phyloP scores from a whole-genome alignment of 1,140 invertebrate species.

The Lucilia cuprina region DNA sequence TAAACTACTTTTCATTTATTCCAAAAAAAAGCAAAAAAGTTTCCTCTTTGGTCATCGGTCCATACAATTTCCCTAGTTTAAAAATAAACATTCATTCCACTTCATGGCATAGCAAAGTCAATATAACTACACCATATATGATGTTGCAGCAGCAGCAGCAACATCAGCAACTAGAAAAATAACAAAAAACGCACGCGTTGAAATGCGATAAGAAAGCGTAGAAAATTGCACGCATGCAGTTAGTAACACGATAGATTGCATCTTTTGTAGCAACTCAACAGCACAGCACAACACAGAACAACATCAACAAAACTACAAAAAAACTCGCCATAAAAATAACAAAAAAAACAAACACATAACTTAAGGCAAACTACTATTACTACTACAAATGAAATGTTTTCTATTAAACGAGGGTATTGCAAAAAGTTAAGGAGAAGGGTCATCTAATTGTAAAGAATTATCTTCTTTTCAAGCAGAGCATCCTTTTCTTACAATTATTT shows the following conservation, averaged over 20 bases:
- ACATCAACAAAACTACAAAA: too few species aligned
- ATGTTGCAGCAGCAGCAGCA: neutral
- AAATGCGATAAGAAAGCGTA: constrained; percentile 7
- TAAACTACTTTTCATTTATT: neutral
- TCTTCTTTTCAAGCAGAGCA: too few species aligned
- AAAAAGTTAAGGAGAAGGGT: neutral
- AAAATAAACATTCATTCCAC: neutral
- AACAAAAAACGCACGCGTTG: constrained; percentile 5
- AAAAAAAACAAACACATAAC: neutral
- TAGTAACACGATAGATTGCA: neutral
- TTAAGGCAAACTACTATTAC: neutral
- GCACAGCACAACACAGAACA: too few species aligned
- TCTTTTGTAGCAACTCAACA: neutral
- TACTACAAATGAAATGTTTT: too few species aligned
- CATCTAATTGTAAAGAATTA: too few species aligned
- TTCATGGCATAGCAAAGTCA: too few species aligned
- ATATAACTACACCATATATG: too few species aligned
- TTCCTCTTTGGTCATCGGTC: neutral
- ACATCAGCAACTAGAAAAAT: neutral
- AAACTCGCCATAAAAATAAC: too few species aligned
- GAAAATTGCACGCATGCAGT: constrained; percentile 16
- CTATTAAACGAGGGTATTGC: neutral
- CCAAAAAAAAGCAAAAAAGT: neutral
- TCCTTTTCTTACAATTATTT: too few species aligned
- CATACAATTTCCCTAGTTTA: neutral